These are phyloP conservation scores for Cantharis lateralis DNA, from an alignment of 2,888 invertebrate species.

Conservation along the genomic window DNA sequence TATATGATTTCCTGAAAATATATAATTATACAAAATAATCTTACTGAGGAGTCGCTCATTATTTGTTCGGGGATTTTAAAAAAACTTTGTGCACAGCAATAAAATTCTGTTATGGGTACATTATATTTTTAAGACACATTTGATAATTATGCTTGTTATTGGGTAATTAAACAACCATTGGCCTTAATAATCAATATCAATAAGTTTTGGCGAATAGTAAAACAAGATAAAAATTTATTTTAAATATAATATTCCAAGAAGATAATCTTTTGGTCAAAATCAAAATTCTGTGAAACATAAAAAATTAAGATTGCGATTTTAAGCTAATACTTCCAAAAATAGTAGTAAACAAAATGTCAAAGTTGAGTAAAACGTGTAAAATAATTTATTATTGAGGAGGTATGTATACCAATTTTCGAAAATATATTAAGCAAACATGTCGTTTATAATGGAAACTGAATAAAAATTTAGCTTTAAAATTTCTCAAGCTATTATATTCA, in stretches of 20 bases:
- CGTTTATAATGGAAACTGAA: not conserved
- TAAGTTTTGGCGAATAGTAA: not conserved
- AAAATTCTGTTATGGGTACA: not conserved
- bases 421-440: not conserved
- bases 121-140: not conserved
- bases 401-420: not conserved
- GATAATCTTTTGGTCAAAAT: not conserved
- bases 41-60: not conserved
- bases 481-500: conserved; percentile 6
- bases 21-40: not conserved
- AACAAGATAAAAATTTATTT: not conserved
- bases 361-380: not conserved
- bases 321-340: not conserved
- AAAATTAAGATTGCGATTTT: not conserved
- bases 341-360: not conserved
- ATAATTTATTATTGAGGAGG: not conserved
- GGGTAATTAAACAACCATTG: not conserved
- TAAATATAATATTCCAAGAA: not conserved
- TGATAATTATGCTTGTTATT: not conserved
- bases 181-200: not conserved
- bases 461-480: not conserved
- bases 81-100: not conserved
- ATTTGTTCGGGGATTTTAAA: not conserved
- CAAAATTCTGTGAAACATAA: not conserved
- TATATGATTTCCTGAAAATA: not conserved